Evolutionary conservation across 1,140 invertebrate genomes (phyloP).

Genomic region (Pteromalus puparum): DNA sequence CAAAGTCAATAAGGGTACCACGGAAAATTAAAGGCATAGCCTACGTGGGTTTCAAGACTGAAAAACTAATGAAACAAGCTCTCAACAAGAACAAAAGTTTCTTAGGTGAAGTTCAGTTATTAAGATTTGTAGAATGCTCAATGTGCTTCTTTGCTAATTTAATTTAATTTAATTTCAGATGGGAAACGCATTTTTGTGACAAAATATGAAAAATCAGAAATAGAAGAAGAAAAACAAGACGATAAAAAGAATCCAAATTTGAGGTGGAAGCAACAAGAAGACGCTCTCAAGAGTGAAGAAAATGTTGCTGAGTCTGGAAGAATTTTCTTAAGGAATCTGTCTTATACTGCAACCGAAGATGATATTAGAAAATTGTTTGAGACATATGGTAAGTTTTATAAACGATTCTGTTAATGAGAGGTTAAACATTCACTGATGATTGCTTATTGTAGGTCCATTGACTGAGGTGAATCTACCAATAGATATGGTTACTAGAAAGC

Average conservation of each 20-base stretch:
- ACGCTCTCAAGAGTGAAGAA: constrained; percentile 85
- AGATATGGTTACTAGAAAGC: constrained; percentile 87
- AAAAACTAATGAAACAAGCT: constrained; percentile 88
- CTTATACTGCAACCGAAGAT: constrained; percentile 92
- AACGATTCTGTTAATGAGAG: background rate
- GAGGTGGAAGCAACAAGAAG: constrained; percentile 84
- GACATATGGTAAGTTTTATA: constrained; percentile 84
- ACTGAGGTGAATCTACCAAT: constrained; percentile 94
- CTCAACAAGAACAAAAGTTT: constrained; percentile 92
- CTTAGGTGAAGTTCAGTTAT: constrained; percentile 77
- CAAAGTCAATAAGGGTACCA: constrained; percentile 87
- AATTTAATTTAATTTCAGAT: constrained; percentile 69
- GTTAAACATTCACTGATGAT: background rate
- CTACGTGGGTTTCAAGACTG: constrained; percentile 91
- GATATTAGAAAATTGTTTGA: constrained; percentile 91
- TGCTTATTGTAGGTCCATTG: constrained; percentile 82
- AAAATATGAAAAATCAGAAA: constrained; percentile 77
- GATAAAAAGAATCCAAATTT: constrained; percentile 61
- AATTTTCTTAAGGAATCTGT: constrained; percentile 95
- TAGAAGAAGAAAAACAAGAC: constrained; percentile 62
- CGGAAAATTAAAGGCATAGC: constrained; percentile 89
- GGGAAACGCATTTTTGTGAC: constrained; percentile 81
- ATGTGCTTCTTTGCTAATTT: background rate
- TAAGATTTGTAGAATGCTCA: background rate
- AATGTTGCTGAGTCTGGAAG: constrained; percentile 92